Conservation (phyloP, 2,113 vertebrate genomes). For the Aepyceros melampus region DNA sequence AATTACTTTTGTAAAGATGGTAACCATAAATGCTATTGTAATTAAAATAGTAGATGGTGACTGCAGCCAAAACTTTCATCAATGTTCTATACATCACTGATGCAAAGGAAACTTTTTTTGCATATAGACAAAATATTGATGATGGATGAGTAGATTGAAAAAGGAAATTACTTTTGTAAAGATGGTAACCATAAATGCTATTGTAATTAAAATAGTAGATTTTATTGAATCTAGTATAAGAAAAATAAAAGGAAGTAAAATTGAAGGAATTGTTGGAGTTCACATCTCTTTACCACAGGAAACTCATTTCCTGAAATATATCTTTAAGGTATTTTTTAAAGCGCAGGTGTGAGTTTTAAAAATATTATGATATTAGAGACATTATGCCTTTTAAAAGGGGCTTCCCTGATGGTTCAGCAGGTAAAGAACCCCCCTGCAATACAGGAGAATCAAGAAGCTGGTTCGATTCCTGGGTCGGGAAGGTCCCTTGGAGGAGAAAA, state of each 20-base stretch:
- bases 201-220: background rate
- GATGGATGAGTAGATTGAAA: background rate
- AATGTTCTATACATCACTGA: background rate
- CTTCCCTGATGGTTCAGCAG: background rate
- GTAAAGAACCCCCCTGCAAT: background rate
- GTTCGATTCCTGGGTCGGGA: background rate
- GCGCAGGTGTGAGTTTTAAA: background rate
- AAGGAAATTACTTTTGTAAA: background rate
- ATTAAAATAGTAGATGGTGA: background rate
- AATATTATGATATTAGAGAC: background rate
- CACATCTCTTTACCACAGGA: constrained; percentile 7
- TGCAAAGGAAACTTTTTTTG: background rate
- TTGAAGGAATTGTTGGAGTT: constrained; percentile 11
- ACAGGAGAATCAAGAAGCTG: background rate
- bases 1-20: background rate
- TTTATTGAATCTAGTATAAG: background rate
- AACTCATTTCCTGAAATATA: constrained; percentile 49
- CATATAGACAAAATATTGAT: background rate
- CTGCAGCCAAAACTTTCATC: no score
- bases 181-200: background rate
- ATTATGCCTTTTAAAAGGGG: background rate
- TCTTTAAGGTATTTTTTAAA: background rate
- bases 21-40: background rate
- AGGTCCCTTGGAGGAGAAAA: background rate
- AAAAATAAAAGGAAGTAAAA: constrained; percentile 46